A percentile compares a stretch with the other conserved stretches of the same genome.
Conservation (phyloP, 2,797 vertebrate species). For the Enteromius paludinosus region DNA sequence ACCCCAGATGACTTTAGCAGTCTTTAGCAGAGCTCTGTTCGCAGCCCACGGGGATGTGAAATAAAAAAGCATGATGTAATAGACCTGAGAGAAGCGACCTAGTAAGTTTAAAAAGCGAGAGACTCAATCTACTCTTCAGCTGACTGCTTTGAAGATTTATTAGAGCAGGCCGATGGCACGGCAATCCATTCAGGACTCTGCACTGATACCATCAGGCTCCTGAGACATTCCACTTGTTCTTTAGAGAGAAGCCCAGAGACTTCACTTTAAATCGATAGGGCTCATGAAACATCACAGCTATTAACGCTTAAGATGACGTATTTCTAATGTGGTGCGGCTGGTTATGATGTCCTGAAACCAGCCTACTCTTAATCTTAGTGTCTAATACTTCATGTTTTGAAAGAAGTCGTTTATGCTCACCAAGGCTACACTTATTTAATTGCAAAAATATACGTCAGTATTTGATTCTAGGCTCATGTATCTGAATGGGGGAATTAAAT, state of each 20-base stretch:
- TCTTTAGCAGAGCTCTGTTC: slow-evolving; percentile 8
- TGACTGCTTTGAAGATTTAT: slow-evolving; percentile 6
- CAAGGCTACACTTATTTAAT: background rate
- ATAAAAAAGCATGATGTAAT: slow-evolving; percentile 28
- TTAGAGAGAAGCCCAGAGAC: background rate
- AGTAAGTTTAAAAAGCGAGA: slow-evolving; percentile 15
- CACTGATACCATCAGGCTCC: background rate
- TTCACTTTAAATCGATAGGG: background rate
- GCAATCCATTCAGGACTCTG: slow-evolving; percentile 24
- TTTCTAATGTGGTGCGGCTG: background rate
- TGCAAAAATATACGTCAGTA: background rate
- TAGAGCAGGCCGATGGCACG: background rate
- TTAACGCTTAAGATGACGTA: background rate
- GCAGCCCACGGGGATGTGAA: slow-evolving; percentile 1
- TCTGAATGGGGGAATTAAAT: background rate
- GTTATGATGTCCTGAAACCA: no score
- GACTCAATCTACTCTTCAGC: slow-evolving; percentile 1
- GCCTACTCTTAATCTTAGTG: no score
- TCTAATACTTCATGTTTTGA: background rate
- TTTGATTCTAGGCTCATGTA: background rate
- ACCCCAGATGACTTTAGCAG: background rate
- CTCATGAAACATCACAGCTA: slow-evolving; percentile 12
- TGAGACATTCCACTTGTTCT: background rate
- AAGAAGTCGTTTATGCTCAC: background rate
- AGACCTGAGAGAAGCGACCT: background rate